phyloP scores from a whole-genome alignment of 2,113 vertebrate genomes.

The Erinaceus europaeus region DNA sequence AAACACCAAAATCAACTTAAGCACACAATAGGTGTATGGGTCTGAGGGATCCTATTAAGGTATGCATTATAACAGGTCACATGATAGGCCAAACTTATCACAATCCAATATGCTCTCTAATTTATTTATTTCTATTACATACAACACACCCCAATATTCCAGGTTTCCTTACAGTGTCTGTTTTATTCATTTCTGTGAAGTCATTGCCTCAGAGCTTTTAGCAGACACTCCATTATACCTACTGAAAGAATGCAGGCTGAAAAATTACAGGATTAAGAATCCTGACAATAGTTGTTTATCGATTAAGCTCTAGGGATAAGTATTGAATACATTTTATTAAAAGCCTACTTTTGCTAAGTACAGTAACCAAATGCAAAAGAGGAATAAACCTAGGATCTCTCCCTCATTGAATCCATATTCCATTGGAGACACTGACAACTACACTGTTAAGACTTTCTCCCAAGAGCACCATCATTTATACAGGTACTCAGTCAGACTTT shows the following conservation, averaged over 20 bases:
- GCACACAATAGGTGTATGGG: not conserved
- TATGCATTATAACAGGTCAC: not conserved
- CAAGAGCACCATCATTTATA: not conserved
- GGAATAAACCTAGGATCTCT: not conserved
- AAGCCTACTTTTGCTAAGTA: not conserved
- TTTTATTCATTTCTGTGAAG: not conserved
- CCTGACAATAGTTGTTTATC: not conserved
- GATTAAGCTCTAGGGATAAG: not conserved
- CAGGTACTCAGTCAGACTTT: not conserved
- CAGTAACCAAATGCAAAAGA: not conserved
- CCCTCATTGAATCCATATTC: not conserved
- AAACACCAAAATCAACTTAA: slow-evolving; percentile 14
- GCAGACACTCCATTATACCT: not conserved
- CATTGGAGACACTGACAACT: not conserved
- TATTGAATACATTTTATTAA: not conserved
- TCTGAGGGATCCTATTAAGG: not conserved
- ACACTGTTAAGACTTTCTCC: not conserved
- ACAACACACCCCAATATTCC: not conserved
- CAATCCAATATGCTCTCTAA: not conserved
- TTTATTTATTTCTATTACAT: not conserved
- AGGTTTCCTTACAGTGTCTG: not conserved
- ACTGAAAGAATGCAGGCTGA: not conserved
- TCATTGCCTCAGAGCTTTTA: not conserved
- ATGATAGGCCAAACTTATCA: not conserved
- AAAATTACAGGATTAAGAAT: not conserved